Evolutionary conservation across 1,140 invertebrate species (phyloP), one percentile per base, ranked within the genome.

Genomic region (Cyclargus thomasi): DNA sequence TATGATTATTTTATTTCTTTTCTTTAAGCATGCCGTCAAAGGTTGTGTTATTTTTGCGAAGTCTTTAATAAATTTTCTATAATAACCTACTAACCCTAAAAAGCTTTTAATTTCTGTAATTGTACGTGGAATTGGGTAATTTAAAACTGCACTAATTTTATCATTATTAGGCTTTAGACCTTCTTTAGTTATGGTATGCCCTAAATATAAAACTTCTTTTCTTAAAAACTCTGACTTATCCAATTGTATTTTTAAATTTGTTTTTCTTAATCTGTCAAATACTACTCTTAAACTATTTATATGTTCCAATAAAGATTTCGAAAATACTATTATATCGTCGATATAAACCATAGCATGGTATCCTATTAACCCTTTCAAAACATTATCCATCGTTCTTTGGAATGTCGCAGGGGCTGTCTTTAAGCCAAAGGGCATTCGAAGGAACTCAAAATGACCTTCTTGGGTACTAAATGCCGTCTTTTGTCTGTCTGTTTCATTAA

Each of bases 191-290:
- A 86, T 74, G 5, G 78, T 74, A 62, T 82, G 76, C 62, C 75
- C 74, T 71, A 75, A 67, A n/a, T 73, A 72, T 11, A 71, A 55
- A 2, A 74, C 70, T 71, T 76, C 68, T 29, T 73, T 79, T 57
- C 72, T 62, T 1, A 76, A 20, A 71, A 81, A 85, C 63, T 77
- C 21, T 7, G 70, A 90, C 67, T 91, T 91, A 62, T 79, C 78
- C 10, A 81, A 70, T 71, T 87, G 82, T 0, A 91, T 53, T 76
- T 90, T 88, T 16, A 92, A 67, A 23, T 81, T 76, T 36, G 75
- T 73, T 22, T 81, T 23, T 55, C 78, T 62, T 6, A 91, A 70
- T 62, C 68, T 64, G 4, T 81, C 67, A 39, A 90, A 82, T n/a
- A 91, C 80, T 65, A 71, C 35, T 63, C 66, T 67, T 11, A 91